These are phyloP conservation scores for Oscheius sp. DNA, from an alignment of 2,888 invertebrate genomes.

Conservation along the genomic window DNA sequence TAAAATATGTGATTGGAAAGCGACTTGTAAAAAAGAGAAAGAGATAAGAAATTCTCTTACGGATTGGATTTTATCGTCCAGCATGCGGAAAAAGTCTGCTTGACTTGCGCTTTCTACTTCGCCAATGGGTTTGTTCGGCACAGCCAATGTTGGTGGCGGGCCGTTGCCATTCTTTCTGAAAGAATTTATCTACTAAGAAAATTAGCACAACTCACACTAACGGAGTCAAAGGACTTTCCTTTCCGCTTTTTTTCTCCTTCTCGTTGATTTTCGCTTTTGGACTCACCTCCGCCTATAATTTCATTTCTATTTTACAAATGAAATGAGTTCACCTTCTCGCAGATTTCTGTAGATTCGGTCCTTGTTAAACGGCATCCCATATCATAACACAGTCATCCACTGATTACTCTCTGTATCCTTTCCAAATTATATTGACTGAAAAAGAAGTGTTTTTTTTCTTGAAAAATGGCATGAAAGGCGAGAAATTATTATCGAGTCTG, in stretches of 20 bases:
- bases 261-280: slow-evolving; percentile 9
- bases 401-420: too few species aligned
- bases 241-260: slow-evolving; percentile 9
- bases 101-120: slow-evolving; percentile 64
- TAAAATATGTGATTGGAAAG: background rate
- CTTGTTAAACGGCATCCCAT: slow-evolving; percentile 56
- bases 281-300: background rate
- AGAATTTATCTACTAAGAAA: background rate
- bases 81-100: slow-evolving; percentile 66
- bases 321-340: slow-evolving; percentile 29
- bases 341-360: slow-evolving; percentile 43
- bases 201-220: background rate
- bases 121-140: slow-evolving; percentile 31
- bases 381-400: slow-evolving; percentile 31
- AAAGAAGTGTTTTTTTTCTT: background rate
- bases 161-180: slow-evolving; percentile 19
- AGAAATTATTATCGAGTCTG: too few species aligned
- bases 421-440: slow-evolving; percentile 1
- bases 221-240: background rate
- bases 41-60: slow-evolving; percentile 32
- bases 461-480: background rate
- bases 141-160: background rate
- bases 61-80: slow-evolving; percentile 64
- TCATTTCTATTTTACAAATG: background rate
- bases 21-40: background rate